Percentiles rank a stretch among this genome's conserved stretches.
Conservation (phyloP, 2,888 invertebrate species). For the Hydrotaea diabolus region DNA sequence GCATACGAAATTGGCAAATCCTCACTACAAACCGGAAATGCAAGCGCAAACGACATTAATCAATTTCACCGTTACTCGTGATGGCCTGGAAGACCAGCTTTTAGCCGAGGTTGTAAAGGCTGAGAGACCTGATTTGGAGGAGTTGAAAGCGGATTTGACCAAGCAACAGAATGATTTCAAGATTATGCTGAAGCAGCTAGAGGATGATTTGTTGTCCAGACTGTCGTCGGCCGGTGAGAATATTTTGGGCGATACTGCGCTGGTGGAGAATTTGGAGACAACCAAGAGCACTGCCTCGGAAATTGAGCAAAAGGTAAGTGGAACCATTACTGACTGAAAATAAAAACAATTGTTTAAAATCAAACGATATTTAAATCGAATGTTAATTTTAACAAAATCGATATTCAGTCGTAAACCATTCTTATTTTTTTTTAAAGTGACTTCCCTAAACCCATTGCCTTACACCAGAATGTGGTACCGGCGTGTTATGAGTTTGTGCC, state of each 20-base stretch:
- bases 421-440: too few relatives aligned
- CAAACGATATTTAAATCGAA: too few relatives aligned
- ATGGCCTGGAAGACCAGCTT: conserved; percentile 97
- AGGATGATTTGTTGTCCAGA: conserved; percentile 94
- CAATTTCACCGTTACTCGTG: conserved; percentile 97
- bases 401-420: too few relatives aligned
- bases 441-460: too few relatives aligned
- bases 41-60: conserved; percentile 98
- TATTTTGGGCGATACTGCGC: conserved; percentile 95
- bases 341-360: background rate
- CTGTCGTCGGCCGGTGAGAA: conserved; percentile 96
- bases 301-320: conserved; percentile 90
- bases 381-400: too few relatives aligned
- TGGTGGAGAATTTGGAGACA: conserved; percentile 97
- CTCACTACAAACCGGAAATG: conserved; percentile 99
- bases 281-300: conserved; percentile 98
- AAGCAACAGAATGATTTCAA: conserved; percentile 98
- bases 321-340: background rate
- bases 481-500: too few relatives aligned
- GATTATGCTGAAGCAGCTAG: conserved; percentile 94
- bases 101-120: conserved; percentile 98
- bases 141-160: conserved; percentile 95
- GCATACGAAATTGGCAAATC: conserved; percentile 97
- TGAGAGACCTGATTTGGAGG: conserved; percentile 97
- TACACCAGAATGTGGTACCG: too few relatives aligned